Base-by-base conservation (phyloP, 2,797 vertebrate species). In the Sorex maritimensis region DNA sequence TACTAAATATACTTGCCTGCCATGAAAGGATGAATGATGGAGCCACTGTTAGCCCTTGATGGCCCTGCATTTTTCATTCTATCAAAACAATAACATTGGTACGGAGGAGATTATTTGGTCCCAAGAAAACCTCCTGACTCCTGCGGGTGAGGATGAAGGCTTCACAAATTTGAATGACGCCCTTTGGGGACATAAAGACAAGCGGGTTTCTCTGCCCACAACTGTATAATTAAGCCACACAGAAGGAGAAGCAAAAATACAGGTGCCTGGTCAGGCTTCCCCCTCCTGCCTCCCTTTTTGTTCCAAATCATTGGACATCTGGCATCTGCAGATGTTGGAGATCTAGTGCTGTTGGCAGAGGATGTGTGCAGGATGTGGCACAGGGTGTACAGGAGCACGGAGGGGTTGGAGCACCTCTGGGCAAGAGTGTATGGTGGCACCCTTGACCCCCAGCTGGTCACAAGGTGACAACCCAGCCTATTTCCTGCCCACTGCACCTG, bases 161-260 rank as follows among this genome's bases (percentile, higher is more conserved):
- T 90, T 87, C 92, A 74, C 61, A 87, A 61, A 94, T 95, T 34
- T 85, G 72, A 92, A 95, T 67, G 89, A 77, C 46, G 94, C 52
- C 58, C 46, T 93, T 52, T 49, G 63, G 81, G 68, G 34, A 74
- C 86, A 82, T 63, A 71, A 93, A 92, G 67, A 73, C 81, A 58
- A 21, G 8, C 23, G 10, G 14, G 14, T 74, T 73, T 68, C 61
- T 73, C 81, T 78, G 69, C 55, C n/a, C 38, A 28, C 61, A 79
- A 19, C 63, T 52, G 75, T 63, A 79, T 68, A 63, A 58, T 71
- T n/a, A 1, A 0, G 26, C 63, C 90, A 41, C 63, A 61, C 0
- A 8, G 44, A n/a, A 81, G 69, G 28, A 68, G 14, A 34, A 46
- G 73, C 17, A 15, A 5, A 24, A 61, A 23, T 24, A 44, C 30